Percentiles rank a stretch among this genome's conserved stretches.
Evolutionary conservation across 2,113 vertebrate genomes (phyloP).

Genomic region (Himantopus leucocephalus): DNA sequence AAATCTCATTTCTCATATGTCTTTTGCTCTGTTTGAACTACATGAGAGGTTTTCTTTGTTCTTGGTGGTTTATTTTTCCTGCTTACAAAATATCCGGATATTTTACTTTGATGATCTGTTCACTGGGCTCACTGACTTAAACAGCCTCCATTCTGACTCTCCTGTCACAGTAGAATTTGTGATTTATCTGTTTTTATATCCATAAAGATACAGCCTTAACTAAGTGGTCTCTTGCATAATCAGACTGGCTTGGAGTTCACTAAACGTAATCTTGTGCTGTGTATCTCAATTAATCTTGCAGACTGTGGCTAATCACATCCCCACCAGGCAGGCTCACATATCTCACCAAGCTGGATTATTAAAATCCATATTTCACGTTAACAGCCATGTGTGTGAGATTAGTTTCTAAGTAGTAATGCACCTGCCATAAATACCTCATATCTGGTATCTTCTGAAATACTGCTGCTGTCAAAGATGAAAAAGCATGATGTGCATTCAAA

Average conservation of each 20-base stretch:
- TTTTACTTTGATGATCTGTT: neutral
- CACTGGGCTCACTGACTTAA: slow-evolving; percentile 14
- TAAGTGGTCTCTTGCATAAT: slow-evolving; percentile 84
- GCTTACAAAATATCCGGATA: neutral
- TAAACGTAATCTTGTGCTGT: slow-evolving; percentile 80
- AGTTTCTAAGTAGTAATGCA: slow-evolving; percentile 77
- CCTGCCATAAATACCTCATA: slow-evolving; percentile 75
- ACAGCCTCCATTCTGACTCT: slow-evolving; percentile 6
- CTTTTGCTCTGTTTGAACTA: neutral
- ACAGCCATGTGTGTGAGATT: slow-evolving; percentile 79
- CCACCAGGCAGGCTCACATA: slow-evolving; percentile 76
- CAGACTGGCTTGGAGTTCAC: slow-evolving; percentile 76
- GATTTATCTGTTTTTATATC: slow-evolving; percentile 78
- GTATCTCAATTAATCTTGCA: slow-evolving; percentile 92
- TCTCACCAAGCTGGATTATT: slow-evolving; percentile 87
- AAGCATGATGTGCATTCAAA: slow-evolving; percentile 68
- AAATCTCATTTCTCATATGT: neutral
- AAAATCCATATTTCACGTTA: slow-evolving; percentile 88
- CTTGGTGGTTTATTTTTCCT: neutral
- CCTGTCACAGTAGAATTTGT: slow-evolving; percentile 34
- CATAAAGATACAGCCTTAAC: slow-evolving; percentile 78
- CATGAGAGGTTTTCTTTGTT: neutral
- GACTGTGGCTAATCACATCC: slow-evolving; percentile 88
- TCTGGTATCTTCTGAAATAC: slow-evolving; percentile 76
- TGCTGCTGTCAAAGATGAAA: slow-evolving; percentile 69